Evolutionary conservation across 2,113 vertebrate species (phyloP), one percentile per base, ranked within the genome.

Genomic region (Petromus typicus): DNA sequence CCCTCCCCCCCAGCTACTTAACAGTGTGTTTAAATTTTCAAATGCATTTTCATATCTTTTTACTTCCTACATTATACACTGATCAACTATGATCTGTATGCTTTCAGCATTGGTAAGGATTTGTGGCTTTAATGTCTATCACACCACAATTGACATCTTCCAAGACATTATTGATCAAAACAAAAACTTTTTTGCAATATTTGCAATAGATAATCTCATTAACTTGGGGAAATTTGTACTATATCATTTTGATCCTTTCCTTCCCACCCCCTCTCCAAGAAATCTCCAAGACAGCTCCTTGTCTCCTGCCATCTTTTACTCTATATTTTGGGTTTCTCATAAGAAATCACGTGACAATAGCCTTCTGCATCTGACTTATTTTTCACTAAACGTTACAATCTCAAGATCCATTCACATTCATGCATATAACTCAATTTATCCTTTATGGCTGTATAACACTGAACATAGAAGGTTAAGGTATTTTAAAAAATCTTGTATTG

Each of bases 11-110:
- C 79, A 87, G 87, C 54, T 81, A 45, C 61, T 94, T 89, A 78
- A 57, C 30, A 63, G 34, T 80, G 57, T 51, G 94, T 88, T 56
- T 54, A 95, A 75, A 40, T 76, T 80, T 96, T 73, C 51, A 88
- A 83, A 76, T 83, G 17, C 56, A 87, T 51, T 91, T 75, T 64
- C 27, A 86, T 66, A 45, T 89, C 37, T 73, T 61, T 92, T 73
- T 43, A 40, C 66, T 96, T n/a, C 57, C 12, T 79, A 86, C 83
- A 75, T 80, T 81, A 7, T 66, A 54, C 40, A 75, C 0, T 17
- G 40, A 48, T 94, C 45, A 79, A 45, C 81, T 86, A 45, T 27
- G 76, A 56, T 79, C 61, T 83, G 2, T 25, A 40, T 56, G 48
- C 7, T 54, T 89, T 82, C 43, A 76, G 34, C 63, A 43, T 76